Percentiles rank a stretch among this genome's conserved stretches.
Conservation (phyloP, 2,797 vertebrate genomes). For the Hybognathus amarus region DNA sequence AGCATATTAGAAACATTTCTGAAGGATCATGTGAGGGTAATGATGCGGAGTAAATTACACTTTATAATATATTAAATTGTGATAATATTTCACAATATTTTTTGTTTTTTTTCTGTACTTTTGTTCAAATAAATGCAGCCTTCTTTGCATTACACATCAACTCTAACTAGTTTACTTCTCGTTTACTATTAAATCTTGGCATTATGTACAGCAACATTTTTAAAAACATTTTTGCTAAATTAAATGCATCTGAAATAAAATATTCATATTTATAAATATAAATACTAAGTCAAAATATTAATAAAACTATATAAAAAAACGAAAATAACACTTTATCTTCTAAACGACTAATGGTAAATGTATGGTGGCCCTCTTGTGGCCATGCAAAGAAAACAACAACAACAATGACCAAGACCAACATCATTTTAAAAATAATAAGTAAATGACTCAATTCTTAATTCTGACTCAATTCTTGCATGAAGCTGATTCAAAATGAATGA, state of each 20-base stretch:
- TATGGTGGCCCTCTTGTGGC: constrained; percentile 6
- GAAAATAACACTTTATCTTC: neutral
- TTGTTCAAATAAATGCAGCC: neutral
- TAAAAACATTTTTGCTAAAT: neutral
- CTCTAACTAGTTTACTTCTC: neutral
- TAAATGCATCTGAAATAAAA: neutral
- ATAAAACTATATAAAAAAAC: neutral
- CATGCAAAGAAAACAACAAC: neutral
- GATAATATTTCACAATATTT: neutral
- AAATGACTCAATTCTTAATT: neutral
- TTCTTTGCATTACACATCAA: neutral
- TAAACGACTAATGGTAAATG: neutral
- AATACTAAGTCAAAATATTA: neutral
- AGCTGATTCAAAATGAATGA: neutral
- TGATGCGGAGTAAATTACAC: neutral
- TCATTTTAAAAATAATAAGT: neutral
- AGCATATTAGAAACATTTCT: neutral
- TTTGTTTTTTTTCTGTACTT: neutral
- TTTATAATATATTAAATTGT: neutral
- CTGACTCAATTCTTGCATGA: neutral
- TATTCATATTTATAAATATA: neutral
- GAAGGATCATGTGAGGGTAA: neutral
- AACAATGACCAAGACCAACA: neutral
- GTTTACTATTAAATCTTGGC: neutral
- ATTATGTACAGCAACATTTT: neutral